Conservation (phyloP, 2,888 invertebrate species). For the Aproaerema taeniolella region DNA sequence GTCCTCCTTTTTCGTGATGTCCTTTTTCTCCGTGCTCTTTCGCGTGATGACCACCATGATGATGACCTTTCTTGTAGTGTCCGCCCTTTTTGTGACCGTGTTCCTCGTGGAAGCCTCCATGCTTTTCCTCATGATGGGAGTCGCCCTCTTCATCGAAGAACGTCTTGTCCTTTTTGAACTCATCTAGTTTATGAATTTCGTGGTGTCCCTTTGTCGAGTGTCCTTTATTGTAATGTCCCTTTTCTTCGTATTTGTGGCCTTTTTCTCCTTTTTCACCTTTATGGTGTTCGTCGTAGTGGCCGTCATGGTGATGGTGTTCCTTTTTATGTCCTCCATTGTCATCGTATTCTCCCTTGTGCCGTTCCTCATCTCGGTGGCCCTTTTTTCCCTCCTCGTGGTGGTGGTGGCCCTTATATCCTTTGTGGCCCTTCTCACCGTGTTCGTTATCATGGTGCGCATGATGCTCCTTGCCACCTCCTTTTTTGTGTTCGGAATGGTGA, state of each 20-base stretch:
- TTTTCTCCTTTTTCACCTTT: slow-evolving; percentile 82
- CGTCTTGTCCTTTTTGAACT: slow-evolving; percentile 91
- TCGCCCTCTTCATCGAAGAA: slow-evolving; percentile 92
- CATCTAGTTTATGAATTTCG: slow-evolving; percentile 89
- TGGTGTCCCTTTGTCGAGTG: slow-evolving; percentile 92
- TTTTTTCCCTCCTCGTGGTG: slow-evolving; percentile 82
- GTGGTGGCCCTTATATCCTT: slow-evolving; percentile 83
- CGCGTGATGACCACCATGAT: slow-evolving; percentile 85
- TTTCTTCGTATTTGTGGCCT: slow-evolving; percentile 80
- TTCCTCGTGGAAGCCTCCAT: slow-evolving; percentile 87
- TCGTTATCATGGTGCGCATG: slow-evolving; percentile 80
- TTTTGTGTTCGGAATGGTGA: slow-evolving; percentile 71
- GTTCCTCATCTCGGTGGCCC: slow-evolving; percentile 85
- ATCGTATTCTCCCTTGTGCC: slow-evolving; percentile 79
- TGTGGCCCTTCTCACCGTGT: slow-evolving; percentile 83
- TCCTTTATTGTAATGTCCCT: slow-evolving; percentile 88
- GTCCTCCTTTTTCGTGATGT: slow-evolving; percentile 87
- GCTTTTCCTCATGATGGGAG: slow-evolving; percentile 88
- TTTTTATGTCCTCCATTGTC: slow-evolving; percentile 81
- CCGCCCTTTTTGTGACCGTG: slow-evolving; percentile 90
- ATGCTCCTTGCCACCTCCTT: slow-evolving; percentile 82
- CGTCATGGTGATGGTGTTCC: slow-evolving; percentile 80
- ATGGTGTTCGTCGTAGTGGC: slow-evolving; percentile 80
- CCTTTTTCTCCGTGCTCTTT: slow-evolving; percentile 90
- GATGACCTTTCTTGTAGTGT: slow-evolving; percentile 88